A percentile compares a stretch with the other conserved stretches of the same genome.
Conservation (phyloP, 2,797 vertebrate genomes). For the Coilia nasus region DNA sequence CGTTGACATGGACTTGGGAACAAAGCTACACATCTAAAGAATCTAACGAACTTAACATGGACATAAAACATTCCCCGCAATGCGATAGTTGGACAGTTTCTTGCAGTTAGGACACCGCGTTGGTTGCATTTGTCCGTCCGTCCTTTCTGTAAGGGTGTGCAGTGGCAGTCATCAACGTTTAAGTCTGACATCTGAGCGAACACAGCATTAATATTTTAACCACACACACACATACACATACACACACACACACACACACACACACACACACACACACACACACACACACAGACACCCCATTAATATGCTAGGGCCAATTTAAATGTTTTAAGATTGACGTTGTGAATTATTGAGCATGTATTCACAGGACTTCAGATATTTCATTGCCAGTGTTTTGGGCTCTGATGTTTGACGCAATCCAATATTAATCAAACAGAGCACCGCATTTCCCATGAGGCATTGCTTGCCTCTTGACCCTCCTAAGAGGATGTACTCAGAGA, state of each 20-base stretch:
- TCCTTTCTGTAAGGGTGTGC: background rate
- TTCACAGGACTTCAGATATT: constrained; percentile 56
- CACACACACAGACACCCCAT: constrained; percentile 33
- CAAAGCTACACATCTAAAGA: no score
- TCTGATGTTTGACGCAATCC: constrained; percentile 60
- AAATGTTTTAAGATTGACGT: constrained; percentile 69
- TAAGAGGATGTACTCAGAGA: constrained; percentile 36
- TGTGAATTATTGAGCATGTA: constrained; percentile 70
- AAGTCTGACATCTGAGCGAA: background rate
- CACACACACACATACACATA: no score
- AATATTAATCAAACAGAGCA: constrained; percentile 57
- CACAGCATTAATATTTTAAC: background rate
- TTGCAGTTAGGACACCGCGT: no score
- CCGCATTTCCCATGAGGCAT: constrained; percentile 55
- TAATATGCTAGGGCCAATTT: constrained; percentile 64
- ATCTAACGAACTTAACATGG: no score
- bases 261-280: no score
- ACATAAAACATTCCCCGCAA: no score
- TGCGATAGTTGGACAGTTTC: no score
- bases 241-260: no score
- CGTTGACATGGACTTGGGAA: no score
- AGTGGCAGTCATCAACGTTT: background rate
- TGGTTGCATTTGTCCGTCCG: background rate
- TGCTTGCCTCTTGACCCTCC: constrained; percentile 48
- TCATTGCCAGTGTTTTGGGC: constrained; percentile 60